Percentiles rank a stretch among this genome's conserved stretches.
Evolutionary conservation across 2,797 vertebrate species (phyloP).

Genomic region (Periophthalmus magnuspinnatus): DNA sequence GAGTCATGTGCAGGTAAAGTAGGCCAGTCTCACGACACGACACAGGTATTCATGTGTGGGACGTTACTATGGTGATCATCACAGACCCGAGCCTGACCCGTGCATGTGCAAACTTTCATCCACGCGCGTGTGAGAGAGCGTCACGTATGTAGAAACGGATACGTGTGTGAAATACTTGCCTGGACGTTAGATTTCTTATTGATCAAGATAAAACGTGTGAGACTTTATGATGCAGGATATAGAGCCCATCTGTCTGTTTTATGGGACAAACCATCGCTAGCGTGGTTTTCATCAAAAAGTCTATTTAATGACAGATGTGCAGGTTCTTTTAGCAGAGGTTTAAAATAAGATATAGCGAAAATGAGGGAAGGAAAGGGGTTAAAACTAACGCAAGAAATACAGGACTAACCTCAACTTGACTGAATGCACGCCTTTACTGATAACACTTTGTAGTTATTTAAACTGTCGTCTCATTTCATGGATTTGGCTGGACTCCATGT

Average conservation of each 20-base stretch:
- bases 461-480: no score
- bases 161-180: background rate
- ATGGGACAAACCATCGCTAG: background rate
- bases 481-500: no score
- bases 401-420: background rate
- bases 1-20: constrained; percentile 68
- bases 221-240: background rate
- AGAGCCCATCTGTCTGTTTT: background rate
- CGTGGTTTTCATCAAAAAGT: background rate
- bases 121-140: background rate
- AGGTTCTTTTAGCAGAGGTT: no score
- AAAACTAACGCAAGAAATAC: background rate
- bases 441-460: no score
- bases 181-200: background rate
- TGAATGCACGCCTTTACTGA: background rate
- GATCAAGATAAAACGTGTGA: background rate
- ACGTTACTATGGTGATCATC: constrained; percentile 30
- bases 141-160: background rate
- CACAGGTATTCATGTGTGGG: constrained; percentile 53
- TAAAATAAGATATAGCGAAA: background rate
- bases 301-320: no score
- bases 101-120: constrained; percentile 1
- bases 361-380: background rate
- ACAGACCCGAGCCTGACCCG: constrained; percentile 25
- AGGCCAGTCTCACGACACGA: constrained; percentile 54